Evolutionary conservation across 37 sponge, comb jelly and placozoan genomes (phyloP).

Genomic region (Chondrosia reniformis): DNA sequence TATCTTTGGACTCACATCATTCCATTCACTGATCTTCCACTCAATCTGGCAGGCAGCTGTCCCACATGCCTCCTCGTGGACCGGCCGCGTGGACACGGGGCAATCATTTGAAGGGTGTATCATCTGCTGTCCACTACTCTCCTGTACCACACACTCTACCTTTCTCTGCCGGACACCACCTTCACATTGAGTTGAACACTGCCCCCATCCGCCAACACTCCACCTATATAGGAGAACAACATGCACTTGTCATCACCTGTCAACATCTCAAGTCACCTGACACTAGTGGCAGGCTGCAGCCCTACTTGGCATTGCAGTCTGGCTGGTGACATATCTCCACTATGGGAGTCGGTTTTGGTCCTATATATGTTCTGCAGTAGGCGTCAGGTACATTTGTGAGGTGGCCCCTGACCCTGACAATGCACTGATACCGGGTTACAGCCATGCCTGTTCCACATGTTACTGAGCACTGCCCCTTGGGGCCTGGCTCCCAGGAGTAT

Average conservation of each 20-base stretch:
- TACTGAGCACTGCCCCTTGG: constrained; percentile 43
- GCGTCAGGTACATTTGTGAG: not conserved
- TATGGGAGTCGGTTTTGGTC: not conserved
- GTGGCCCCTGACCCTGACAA: not conserved
- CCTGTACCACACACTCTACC: constrained; percentile 25
- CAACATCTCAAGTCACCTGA: not conserved
- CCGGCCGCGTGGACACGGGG: not conserved
- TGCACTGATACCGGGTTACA: not conserved
- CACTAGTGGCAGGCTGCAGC: constrained; percentile 22
- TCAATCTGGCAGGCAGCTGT: not conserved
- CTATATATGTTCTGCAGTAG: not conserved
- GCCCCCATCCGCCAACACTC: constrained; percentile 34
- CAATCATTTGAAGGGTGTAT: not conserved
- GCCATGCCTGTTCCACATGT: constrained; percentile 38
- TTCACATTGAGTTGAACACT: constrained; percentile 38
- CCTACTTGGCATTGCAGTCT: not conserved
- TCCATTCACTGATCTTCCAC: not conserved
- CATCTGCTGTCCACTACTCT: constrained; percentile 1
- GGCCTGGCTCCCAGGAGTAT: constrained; percentile 11
- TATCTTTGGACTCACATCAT: not conserved
- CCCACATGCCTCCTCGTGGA: not conserved
- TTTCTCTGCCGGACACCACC: constrained; percentile 22
- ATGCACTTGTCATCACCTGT: not conserved
- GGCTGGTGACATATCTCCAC: constrained; percentile 2
- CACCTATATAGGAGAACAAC: constrained; percentile 29